Percentiles rank a stretch among this genome's conserved stretches.
Conservation (phyloP, 2,797 vertebrate genomes). For the Tachyglossus aculeatus region DNA sequence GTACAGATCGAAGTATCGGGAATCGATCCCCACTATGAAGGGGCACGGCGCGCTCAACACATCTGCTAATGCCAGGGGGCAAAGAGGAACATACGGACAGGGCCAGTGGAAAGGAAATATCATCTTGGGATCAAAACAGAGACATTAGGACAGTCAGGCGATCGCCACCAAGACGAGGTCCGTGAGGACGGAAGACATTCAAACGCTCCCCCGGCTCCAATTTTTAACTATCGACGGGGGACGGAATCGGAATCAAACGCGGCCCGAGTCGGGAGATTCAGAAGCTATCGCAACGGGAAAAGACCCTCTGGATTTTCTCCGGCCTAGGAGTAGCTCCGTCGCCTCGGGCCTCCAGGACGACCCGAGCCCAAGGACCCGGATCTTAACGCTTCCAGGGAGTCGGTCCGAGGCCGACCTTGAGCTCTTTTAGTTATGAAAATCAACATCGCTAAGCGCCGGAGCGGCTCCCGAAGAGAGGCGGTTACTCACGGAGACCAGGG, state of each 20-base stretch:
- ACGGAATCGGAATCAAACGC: no score
- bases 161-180: slow-evolving; percentile 19
- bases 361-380: no score
- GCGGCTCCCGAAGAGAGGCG: not conserved
- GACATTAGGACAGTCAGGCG: slow-evolving; percentile 39
- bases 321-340: no score
- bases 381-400: no score
- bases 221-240: not conserved
- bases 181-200: slow-evolving; percentile 26
- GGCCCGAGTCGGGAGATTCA: no score
- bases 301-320: no score
- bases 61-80: slow-evolving; percentile 93
- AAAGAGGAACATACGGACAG: slow-evolving; percentile 96
- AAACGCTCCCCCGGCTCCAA: no score
- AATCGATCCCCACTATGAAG: slow-evolving; percentile 98
- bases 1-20: slow-evolving; percentile 97
- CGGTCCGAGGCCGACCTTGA: no score
- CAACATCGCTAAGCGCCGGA: not conserved
- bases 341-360: no score
- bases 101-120: slow-evolving; percentile 99
- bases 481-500: slow-evolving; percentile 92
- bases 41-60: slow-evolving; percentile 96
- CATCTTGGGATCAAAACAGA: slow-evolving; percentile 82
- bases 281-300: no score
- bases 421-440: slow-evolving; percentile 14